phyloP scores from a whole-genome alignment of 1,140 invertebrate genomes.

The Ceratoteleas bidentatus region DNA sequence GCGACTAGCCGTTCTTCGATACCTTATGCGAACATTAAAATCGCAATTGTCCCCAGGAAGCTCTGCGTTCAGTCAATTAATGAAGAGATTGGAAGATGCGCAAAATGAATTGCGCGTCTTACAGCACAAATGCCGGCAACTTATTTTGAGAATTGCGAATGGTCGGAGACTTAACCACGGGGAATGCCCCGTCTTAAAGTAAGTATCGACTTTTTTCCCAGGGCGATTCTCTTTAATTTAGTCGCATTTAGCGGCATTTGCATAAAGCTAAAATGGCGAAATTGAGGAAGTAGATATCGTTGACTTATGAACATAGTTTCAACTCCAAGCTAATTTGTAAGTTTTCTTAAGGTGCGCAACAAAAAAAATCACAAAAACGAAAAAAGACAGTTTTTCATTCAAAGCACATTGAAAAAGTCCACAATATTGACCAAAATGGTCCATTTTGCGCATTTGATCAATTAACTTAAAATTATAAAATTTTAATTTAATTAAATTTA shows the following conservation, averaged over 20 bases:
- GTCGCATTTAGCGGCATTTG: slow-evolving; percentile 63
- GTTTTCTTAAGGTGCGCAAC: background rate
- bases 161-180: background rate
- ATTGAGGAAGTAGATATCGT: slow-evolving; percentile 70
- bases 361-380: background rate
- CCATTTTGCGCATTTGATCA: too few species aligned
- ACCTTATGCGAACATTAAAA: slow-evolving; percentile 86
- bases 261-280: slow-evolving; percentile 73
- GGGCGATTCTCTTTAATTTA: slow-evolving; percentile 14
- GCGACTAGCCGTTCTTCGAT: slow-evolving; percentile 85
- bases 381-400: too few species aligned
- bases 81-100: slow-evolving; percentile 88
- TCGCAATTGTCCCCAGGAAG: slow-evolving; percentile 85
- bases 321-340: slow-evolving; percentile 68
- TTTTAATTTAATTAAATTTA: too few species aligned
- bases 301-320: slow-evolving; percentile 67
- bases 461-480: too few species aligned
- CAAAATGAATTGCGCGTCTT: slow-evolving; percentile 89
- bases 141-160: slow-evolving; percentile 85
- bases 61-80: slow-evolving; percentile 81
- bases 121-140: slow-evolving; percentile 89
- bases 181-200: slow-evolving; percentile 60
- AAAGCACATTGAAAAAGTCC: too few species aligned
- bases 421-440: too few species aligned
- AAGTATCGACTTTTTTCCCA: slow-evolving; percentile 24